phyloP scores from a whole-genome alignment of 2,797 vertebrate genomes.

The Chrosomus eos region DNA sequence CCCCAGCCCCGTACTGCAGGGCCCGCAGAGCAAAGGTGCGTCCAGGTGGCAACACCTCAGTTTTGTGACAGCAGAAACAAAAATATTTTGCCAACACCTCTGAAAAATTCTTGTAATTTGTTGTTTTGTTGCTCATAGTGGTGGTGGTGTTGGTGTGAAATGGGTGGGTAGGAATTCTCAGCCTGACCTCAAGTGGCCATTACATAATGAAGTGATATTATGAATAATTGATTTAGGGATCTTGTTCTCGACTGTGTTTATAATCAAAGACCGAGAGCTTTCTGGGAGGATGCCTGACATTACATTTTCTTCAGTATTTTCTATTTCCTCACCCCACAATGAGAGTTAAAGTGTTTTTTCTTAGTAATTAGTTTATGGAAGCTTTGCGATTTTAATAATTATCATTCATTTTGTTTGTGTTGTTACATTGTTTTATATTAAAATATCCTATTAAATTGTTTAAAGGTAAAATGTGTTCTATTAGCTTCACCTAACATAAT shows the following conservation, averaged over 20 bases:
- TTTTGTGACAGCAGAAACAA: conserved; percentile 13
- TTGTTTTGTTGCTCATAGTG: neutral
- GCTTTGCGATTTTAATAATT: neutral
- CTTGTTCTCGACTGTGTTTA: neutral
- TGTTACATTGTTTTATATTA: neutral
- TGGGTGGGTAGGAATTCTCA: conserved; percentile 5
- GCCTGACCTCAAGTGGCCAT: conserved; percentile 6
- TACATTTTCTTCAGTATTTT: neutral
- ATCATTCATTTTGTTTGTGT: neutral
- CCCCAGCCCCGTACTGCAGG: conserved; percentile 88
- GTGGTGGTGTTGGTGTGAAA: conserved; percentile 21
- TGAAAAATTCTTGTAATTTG: neutral
- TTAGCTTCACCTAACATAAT: neutral
- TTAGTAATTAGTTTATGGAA: neutral
- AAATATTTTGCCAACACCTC: neutral
- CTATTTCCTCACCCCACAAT: conserved; percentile 27
- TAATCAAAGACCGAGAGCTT: neutral
- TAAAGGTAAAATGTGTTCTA: neutral
- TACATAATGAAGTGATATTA: neutral
- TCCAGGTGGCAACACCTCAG: conserved; percentile 29
- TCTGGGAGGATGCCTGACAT: neutral
- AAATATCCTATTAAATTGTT: neutral
- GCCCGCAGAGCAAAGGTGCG: conserved; percentile 86
- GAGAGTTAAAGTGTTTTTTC: conserved; percentile 31
- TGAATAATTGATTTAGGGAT: neutral